Evolutionary conservation across 2,888 invertebrate species (phyloP).

Genomic region (Tiliacea citrago): DNA sequence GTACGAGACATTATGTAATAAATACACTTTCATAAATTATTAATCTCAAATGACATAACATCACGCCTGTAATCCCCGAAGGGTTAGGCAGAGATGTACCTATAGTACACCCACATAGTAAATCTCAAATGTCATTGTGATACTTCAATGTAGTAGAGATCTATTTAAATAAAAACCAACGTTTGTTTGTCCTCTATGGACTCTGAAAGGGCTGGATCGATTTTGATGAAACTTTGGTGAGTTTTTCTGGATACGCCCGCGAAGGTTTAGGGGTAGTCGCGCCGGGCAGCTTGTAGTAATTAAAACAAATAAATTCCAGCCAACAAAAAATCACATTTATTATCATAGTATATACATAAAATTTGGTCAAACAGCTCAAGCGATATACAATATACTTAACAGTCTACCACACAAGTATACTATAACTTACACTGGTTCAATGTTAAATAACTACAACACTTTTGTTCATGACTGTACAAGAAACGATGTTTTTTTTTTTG

Average conservation of each 20-base stretch:
- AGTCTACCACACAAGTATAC: slow-evolving; percentile 51
- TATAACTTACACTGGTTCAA: slow-evolving; percentile 22
- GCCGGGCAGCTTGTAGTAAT: slow-evolving; percentile 19
- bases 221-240: no score
- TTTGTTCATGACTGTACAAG: slow-evolving; percentile 35
- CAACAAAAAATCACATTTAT: slow-evolving; percentile 76
- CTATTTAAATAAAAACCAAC: no score
- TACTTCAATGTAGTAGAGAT: no score
- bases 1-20: background rate
- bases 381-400: slow-evolving; percentile 58
- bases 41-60: no score
- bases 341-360: slow-evolving; percentile 78
- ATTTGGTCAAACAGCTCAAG: slow-evolving; percentile 72
- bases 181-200: no score
- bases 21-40: background rate
- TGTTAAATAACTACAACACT: slow-evolving; percentile 35
- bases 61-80: no score
- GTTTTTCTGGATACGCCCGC: no score
- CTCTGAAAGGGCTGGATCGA: no score
- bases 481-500: background rate
- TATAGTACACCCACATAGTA: no score
- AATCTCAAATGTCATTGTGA: background rate
- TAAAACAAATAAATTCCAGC: slow-evolving; percentile 62
- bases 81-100: no score
- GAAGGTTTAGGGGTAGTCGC: no score